Conservation (phyloP, 2,888 invertebrate species). For the Tromatobia lineatoria region DNA sequence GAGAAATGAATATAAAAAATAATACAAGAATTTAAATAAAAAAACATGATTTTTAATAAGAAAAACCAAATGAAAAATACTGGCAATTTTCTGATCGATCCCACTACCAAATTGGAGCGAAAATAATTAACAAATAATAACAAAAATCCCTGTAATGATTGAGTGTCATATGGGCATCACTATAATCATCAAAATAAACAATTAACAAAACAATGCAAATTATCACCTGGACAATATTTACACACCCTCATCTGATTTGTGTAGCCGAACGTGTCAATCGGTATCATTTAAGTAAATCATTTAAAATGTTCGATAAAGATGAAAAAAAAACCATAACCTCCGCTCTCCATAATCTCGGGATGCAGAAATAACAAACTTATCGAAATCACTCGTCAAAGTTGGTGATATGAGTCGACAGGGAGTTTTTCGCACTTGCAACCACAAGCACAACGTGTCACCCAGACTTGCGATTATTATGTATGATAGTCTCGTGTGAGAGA, state of each 20-base stretch:
- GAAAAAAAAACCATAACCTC: not conserved
- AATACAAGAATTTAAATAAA: too few relatives aligned
- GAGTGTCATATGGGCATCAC: too few relatives aligned
- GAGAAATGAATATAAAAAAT: too few relatives aligned
- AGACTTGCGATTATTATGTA: constrained; percentile 25
- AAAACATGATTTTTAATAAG: too few relatives aligned
- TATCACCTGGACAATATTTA: not conserved
- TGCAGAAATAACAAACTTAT: not conserved
- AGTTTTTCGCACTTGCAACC: not conserved
- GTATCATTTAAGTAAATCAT: too few relatives aligned
- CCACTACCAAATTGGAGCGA: too few relatives aligned
- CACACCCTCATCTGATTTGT: not conserved
- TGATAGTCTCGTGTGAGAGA: constrained; percentile 43
- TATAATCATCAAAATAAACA: too few relatives aligned
- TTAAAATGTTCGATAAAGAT: not conserved
- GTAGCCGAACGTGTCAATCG: not conserved
- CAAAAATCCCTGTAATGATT: too few relatives aligned
- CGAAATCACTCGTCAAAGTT: not conserved
- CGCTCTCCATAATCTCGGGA: not conserved
- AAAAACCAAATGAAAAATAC: too few relatives aligned
- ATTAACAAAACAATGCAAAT: not conserved
- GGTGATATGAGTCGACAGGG: not conserved
- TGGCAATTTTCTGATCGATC: too few relatives aligned
- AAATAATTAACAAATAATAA: too few relatives aligned
- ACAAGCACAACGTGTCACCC: not conserved